Evolutionary conservation across 35 echinoderm and acorn worm genomes (phyloP).

Genomic region (Heliocidaris tuberculata): DNA sequence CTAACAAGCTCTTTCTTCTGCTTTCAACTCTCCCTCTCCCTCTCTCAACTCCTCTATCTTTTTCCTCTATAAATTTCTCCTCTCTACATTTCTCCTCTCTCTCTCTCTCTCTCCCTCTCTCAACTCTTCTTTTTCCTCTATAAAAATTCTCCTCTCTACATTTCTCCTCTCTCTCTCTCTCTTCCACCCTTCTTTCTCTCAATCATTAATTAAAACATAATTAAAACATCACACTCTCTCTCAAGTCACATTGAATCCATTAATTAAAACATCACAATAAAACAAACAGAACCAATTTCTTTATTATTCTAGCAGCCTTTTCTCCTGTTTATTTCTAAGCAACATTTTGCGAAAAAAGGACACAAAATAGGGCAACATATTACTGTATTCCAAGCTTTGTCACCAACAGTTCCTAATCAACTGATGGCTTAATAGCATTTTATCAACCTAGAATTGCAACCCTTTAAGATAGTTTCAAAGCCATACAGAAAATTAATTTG

Average conservation of each 20-base stretch:
- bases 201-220: neutral
- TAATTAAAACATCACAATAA: neutral
- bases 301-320: constrained; percentile 31
- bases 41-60: too few relatives aligned
- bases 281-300: neutral
- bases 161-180: too few relatives aligned
- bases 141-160: too few relatives aligned
- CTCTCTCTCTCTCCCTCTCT: too few relatives aligned
- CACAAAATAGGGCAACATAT: neutral
- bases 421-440: neutral
- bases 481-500: neutral
- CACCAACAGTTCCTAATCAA: neutral
- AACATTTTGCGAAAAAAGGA: constrained; percentile 24
- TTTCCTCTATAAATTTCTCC: too few relatives aligned
- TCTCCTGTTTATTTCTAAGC: constrained; percentile 20
- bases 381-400: neutral
- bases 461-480: neutral
- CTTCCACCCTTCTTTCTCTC: neutral
- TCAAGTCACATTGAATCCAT: neutral
- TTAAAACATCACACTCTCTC: neutral
- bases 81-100: too few relatives aligned
- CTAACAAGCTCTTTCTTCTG: too few relatives aligned
- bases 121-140: too few relatives aligned
- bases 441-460: neutral
- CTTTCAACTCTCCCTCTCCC: too few relatives aligned